Base-by-base conservation (phyloP, 2,113 vertebrate genomes). In the Gymnarchus niloticus region DNA sequence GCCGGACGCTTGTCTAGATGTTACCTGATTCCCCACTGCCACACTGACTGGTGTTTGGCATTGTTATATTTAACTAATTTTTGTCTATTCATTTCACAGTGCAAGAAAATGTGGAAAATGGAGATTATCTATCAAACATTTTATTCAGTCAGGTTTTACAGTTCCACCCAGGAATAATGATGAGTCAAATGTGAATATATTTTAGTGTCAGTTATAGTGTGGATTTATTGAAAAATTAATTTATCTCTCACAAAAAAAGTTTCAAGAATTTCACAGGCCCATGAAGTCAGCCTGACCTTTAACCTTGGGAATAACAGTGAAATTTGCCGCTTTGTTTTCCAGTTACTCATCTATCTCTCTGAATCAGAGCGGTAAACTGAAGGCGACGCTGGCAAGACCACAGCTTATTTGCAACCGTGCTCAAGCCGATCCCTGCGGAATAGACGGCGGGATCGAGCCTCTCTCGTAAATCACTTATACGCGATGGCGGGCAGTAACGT, bases 151-250 rank as follows among this genome's bases (percentile, higher is more conserved):
- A 1, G 51, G 51, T 52, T 52, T 52, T 9, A 52, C 5, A 12
- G 14, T 25, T 69, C 33, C 33, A 37, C 17, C n/a, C 65, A 73
- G 33, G 28, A 73, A 19, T 41, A 73, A 37, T 19, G 41, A 37
- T 6, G 37, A 69, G 17, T 73, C 33, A 73, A 73, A 73, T 41
- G 14, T 41, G 19, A 41, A 37, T 73, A 37, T 73, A 73, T 41
- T 73, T 73, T 73, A 41, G 12, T 19, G 65, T 73, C 65, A 73
- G 33, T 19, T 73, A 19, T 73, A 41, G 19, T 73, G 65, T 41
- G 14, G 41, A 73, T 73, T 73, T 69, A n/a, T n/a, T n/a, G n/a
- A n/a, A 69, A 65, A 65, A 14, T 25, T 61, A 65, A 65, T 65
- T 17, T 19, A 73, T 37, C 17, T 73, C 4, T 6, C 1, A 12